These are phyloP conservation scores for Bostrychus sinensis DNA, from an alignment of 2,113 vertebrate genomes.

Conservation along the genomic window DNA sequence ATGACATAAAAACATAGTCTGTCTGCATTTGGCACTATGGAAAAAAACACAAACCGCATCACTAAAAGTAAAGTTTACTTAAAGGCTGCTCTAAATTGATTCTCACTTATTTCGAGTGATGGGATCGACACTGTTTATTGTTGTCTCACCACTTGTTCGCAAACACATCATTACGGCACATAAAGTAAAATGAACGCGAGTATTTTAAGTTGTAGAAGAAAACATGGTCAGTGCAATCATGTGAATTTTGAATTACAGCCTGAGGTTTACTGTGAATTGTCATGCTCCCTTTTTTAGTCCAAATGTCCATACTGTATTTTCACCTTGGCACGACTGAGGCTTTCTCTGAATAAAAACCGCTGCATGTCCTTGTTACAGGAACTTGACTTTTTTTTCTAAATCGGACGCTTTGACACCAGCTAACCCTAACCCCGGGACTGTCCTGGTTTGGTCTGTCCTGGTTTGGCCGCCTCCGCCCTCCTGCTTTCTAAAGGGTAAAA, in stretches of 20 bases:
- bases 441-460: slow-evolving; percentile 26
- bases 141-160: slow-evolving; percentile 5
- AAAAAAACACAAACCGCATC: background rate
- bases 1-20: too few species aligned
- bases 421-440: slow-evolving; percentile 8
- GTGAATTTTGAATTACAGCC: slow-evolving; percentile 1
- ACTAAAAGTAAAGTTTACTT: slow-evolving; percentile 4
- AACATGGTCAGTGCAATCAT: slow-evolving; percentile 6
- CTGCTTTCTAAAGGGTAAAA: slow-evolving; percentile 41
- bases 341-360: background rate
- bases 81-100: background rate
- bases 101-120: slow-evolving; percentile 1
- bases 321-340: slow-evolving; percentile 3
- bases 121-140: slow-evolving; percentile 3
- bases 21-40: too few species aligned
- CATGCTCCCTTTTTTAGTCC: slow-evolving; percentile 1
- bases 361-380: background rate
- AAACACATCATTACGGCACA: slow-evolving; percentile 1
- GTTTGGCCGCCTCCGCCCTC: slow-evolving; percentile 39
- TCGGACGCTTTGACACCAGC: slow-evolving; percentile 20
- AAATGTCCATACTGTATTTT: slow-evolving; percentile 1
- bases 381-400: slow-evolving; percentile 13
- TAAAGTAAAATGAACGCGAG: background rate
- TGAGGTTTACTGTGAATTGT: background rate
- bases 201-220: slow-evolving; percentile 8